A percentile compares a stretch with the other conserved stretches of the same genome.
These are phyloP conservation scores for Novumbra hubbsi DNA, from an alignment of 2,797 vertebrate species.

Conservation along the genomic window DNA sequence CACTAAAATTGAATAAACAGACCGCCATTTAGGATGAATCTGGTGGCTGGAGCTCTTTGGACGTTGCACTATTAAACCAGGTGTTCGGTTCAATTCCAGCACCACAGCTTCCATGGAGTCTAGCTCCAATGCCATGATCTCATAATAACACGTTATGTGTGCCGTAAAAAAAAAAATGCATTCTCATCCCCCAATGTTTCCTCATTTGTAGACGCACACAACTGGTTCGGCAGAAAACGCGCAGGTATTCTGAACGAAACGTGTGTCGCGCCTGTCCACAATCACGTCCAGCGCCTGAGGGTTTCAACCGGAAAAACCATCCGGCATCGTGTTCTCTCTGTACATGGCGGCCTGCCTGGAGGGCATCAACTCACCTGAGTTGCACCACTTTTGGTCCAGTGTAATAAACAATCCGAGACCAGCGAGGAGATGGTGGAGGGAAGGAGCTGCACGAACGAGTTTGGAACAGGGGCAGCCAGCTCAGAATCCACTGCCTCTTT, in stretches of 20 bases:
- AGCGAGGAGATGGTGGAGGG: slow-evolving; percentile 76
- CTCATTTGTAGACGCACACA: slow-evolving; percentile 53
- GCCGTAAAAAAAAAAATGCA: slow-evolving; percentile 23
- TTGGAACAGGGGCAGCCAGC: slow-evolving; percentile 79
- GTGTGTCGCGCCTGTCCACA: slow-evolving; percentile 28
- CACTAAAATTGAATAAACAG: too few relatives aligned
- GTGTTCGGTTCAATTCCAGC: background rate
- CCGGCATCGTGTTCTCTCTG: slow-evolving; percentile 18
- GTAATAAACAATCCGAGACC: slow-evolving; percentile 82
- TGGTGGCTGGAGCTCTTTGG: background rate
- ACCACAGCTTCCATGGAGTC: background rate
- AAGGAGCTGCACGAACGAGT: slow-evolving; percentile 85
- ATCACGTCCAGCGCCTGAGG: slow-evolving; percentile 2
- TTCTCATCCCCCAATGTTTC: slow-evolving; percentile 35
- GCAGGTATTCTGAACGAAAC: slow-evolving; percentile 27
- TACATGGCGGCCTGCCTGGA: slow-evolving; percentile 11
- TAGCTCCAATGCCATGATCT: slow-evolving; percentile 10
- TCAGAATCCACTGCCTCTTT: slow-evolving; percentile 68
- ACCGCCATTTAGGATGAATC: too few relatives aligned
- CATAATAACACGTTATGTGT: slow-evolving; percentile 2
- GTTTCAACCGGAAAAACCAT: slow-evolving; percentile 24
- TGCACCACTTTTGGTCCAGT: slow-evolving; percentile 84
- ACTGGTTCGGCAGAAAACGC: slow-evolving; percentile 45
- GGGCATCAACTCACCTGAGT: slow-evolving; percentile 76
- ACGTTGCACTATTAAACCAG: background rate